Percentiles rank a stretch among this genome's conserved stretches.
Evolutionary conservation across 2,113 vertebrate genomes (phyloP).

Genomic region (Cheirogaleus medius): DNA sequence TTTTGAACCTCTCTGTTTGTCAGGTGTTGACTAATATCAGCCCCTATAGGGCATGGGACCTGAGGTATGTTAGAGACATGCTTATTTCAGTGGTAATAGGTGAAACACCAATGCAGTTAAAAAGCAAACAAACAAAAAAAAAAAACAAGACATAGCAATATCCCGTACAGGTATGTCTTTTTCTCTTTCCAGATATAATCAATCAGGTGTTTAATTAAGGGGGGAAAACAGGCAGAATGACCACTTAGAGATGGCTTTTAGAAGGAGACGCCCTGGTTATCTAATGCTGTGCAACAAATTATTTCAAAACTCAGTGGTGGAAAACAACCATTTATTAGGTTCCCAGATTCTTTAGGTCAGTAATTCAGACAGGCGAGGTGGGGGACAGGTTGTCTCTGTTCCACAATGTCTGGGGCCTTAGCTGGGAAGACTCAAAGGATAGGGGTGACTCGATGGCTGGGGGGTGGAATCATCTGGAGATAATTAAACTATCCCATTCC

Average conservation of each 20-base stretch:
- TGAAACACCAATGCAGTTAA: background rate
- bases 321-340: background rate
- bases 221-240: background rate
- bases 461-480: background rate
- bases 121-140: background rate
- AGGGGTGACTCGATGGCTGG: background rate
- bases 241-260: background rate
- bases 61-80: slow-evolving; percentile 50
- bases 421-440: background rate
- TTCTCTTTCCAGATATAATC: background rate
- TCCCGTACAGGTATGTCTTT: background rate
- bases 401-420: background rate
- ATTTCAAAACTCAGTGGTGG: background rate
- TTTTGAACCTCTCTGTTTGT: slow-evolving; percentile 75
- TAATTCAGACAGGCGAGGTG: background rate
- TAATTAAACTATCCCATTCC: slow-evolving; percentile 86
- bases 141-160: background rate
- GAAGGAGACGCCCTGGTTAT: background rate
- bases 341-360: background rate
- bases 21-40: slow-evolving; percentile 72
- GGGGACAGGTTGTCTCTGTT: background rate
- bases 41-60: slow-evolving; percentile 83
- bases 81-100: background rate
- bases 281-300: background rate
- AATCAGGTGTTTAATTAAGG: background rate